Evolutionary conservation across 2,888 invertebrate species (phyloP).

Genomic region (Brenthis ino): DNA sequence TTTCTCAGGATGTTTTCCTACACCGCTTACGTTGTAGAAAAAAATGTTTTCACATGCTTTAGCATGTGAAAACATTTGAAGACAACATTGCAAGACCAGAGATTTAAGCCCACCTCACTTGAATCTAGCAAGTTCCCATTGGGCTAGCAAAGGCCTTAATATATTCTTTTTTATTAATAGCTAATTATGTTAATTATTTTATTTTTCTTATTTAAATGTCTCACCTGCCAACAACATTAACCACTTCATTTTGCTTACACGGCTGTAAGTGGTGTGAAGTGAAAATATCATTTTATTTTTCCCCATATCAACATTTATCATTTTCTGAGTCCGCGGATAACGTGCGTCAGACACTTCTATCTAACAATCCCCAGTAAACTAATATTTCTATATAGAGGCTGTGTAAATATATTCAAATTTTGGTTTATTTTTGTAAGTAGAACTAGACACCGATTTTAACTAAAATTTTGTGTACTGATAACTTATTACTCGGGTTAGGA

Average conservation of each 20-base stretch:
- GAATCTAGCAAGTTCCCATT: too few relatives aligned
- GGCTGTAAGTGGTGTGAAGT: neutral
- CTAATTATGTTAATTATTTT: neutral
- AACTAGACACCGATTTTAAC: too few relatives aligned
- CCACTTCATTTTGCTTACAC: conserved; percentile 56
- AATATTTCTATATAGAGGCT: conserved; percentile 1
- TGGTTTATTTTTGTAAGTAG: neutral
- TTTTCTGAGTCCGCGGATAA: conserved; percentile 33
- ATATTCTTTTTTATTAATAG: neutral
- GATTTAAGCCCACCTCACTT: too few relatives aligned
- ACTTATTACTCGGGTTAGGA: too few relatives aligned
- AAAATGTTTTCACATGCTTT: too few relatives aligned
- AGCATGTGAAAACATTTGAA: too few relatives aligned
- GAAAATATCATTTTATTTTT: conserved; percentile 48
- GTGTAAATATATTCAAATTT: neutral
- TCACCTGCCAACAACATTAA: conserved; percentile 63
- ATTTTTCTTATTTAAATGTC: conserved; percentile 12
- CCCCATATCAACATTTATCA: conserved; percentile 43
- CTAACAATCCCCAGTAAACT: conserved; percentile 4
- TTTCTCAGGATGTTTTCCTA: too few relatives aligned
- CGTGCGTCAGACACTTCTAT: conserved; percentile 33
- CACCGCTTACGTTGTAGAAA: too few relatives aligned
- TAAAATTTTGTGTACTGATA: too few relatives aligned
- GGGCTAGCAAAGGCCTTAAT: neutral
- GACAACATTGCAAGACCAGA: too few relatives aligned